Evolutionary conservation across 2,888 invertebrate species (phyloP).

Genomic region (Mellilla xanthometata): DNA sequence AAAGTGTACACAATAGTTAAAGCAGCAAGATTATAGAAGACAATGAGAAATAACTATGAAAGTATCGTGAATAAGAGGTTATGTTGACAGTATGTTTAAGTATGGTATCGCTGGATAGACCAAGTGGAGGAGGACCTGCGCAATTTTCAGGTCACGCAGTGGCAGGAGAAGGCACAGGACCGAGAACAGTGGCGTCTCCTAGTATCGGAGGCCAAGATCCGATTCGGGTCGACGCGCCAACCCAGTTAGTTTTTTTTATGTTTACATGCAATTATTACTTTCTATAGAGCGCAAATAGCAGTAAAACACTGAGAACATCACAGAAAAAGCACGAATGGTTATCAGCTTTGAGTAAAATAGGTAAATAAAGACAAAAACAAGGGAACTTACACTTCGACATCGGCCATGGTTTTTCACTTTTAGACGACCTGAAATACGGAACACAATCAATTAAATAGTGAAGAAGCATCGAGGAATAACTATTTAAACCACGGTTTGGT

Average conservation of each 20-base stretch:
- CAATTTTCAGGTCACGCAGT: too few species aligned
- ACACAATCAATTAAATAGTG: constrained; percentile 51
- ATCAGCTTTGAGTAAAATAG: neutral
- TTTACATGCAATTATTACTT: constrained; percentile 24
- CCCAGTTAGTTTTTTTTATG: too few species aligned
- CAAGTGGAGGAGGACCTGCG: too few species aligned
- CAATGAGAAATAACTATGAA: neutral
- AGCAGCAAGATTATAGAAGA: too few species aligned
- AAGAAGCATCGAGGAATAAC: constrained; percentile 37
- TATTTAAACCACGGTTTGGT: constrained; percentile 35
- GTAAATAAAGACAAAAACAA: constrained; percentile 26
- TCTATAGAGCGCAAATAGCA: neutral
- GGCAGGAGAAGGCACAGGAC: too few species aligned
- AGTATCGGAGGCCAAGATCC: too few species aligned
- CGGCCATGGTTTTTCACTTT: constrained; percentile 86
- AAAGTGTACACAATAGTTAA: too few species aligned
- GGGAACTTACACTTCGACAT: constrained; percentile 90
- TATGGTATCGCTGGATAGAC: too few species aligned
- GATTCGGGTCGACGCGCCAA: too few species aligned
- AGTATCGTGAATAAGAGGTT: constrained; percentile 50
- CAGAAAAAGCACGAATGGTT: neutral
- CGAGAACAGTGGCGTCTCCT: too few species aligned
- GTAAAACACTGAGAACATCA: neutral
- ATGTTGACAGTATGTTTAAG: constrained; percentile 67
- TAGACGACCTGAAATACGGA: constrained; percentile 74